These are phyloP conservation scores for Crenichthys baileyi DNA, from an alignment of 2,797 vertebrate genomes.

Conservation along the genomic window DNA sequence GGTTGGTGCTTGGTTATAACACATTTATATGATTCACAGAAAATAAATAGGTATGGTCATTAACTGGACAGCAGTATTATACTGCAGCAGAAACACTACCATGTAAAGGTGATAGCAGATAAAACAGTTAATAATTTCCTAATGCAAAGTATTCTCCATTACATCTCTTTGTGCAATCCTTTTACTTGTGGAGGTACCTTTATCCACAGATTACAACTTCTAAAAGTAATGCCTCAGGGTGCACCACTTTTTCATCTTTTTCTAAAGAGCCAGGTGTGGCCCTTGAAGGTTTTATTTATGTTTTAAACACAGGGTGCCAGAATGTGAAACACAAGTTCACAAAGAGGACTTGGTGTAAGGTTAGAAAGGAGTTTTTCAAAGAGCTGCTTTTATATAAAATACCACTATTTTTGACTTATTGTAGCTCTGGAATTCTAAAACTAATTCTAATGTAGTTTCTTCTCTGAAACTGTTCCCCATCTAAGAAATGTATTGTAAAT, in stretches of 20 bases:
- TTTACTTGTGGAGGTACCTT: constrained; percentile 42
- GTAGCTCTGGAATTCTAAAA: background rate
- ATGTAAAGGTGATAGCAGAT: background rate
- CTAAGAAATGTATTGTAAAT: constrained; percentile 7
- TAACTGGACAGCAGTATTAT: constrained; percentile 2
- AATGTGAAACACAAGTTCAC: constrained; percentile 57
- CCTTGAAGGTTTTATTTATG: constrained; percentile 60
- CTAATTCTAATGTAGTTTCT: constrained; percentile 4
- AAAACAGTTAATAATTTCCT: constrained; percentile 2
- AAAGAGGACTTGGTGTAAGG: constrained; percentile 37
- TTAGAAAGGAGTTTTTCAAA: constrained; percentile 21
- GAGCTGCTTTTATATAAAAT: background rate
- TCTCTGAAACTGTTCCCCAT: background rate
- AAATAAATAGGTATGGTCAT: background rate
- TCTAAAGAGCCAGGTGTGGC: constrained; percentile 50
- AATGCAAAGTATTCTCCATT: constrained; percentile 7
- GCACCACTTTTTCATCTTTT: constrained; percentile 46
- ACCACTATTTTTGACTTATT: constrained; percentile 11
- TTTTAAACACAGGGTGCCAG: constrained; percentile 21
- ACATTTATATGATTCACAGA: background rate
- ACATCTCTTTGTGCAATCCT: constrained; percentile 27
- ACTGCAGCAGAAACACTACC: background rate
- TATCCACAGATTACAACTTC: constrained; percentile 56
- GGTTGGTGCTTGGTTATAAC: background rate
- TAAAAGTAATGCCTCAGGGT: constrained; percentile 47